Evolutionary conservation across 2,888 invertebrate species (phyloP), one percentile per base, ranked within the genome.

Genomic region (Eupithecia centaureata): DNA sequence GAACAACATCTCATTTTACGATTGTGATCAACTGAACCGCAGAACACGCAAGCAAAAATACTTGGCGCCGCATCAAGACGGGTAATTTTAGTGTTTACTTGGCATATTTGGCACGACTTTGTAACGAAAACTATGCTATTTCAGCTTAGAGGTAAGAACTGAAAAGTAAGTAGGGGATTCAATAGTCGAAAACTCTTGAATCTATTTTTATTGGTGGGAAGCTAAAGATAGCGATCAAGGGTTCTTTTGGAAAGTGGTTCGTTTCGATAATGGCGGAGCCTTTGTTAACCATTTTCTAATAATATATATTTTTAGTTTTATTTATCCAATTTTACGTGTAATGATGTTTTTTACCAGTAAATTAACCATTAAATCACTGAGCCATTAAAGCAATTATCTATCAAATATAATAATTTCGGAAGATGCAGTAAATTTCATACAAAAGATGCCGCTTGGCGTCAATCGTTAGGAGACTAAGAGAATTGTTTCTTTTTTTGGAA

Each of bases 1-100:
- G 87, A 86, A 83, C 87, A 85, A 88, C 88, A 89, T 88, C 88
- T 88, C 82, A 85, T 89, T 89, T 85, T 75, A 77, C 79, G 89
- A 89, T 89, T 79, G 73, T 66, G 65, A 88, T 88, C 88, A 82
- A 81, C 82, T 57, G 30, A 57, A 57, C 32, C 57, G 15, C 63
- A 81, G 74, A 82, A 79, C 89, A 89, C 88, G 89, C 89, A 68
- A 89, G 62, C 70, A 27, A 54, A 68, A 71, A 68, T 68, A 64
- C 68, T 70, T 70, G 67, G 65, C 57, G 61, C 60, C 33, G 64
- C 51, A 56, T 63, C 63, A 67, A 63, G 59, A 57, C 65, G 63
- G 65, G 58, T 57, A 63, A 60, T 67, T 64, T 61, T 65, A 47
- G 28, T 56, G 60, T 62, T 56, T 56, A 61, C 63, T 69, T 63